Conservation (phyloP, 2,888 invertebrate genomes). For the Steinernema carpocapsae region DNA sequence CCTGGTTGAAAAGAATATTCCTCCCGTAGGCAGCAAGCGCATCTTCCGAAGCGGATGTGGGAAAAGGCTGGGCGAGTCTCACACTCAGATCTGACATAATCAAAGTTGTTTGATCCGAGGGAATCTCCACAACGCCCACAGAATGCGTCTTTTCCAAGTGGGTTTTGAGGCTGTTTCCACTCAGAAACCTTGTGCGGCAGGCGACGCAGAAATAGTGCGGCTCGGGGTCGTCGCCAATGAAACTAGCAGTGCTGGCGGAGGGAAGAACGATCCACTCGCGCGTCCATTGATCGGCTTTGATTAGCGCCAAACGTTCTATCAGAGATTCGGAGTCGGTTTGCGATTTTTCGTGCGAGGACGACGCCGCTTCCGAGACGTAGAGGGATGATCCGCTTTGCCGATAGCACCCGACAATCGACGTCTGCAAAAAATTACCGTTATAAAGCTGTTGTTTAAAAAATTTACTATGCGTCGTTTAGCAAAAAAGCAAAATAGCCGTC, state of each 20-base stretch:
- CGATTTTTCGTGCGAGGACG: neutral
- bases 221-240: conserved; percentile 24
- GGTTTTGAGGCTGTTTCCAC: neutral
- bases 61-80: conserved; percentile 1
- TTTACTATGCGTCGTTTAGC: neutral
- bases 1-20: conserved; percentile 17
- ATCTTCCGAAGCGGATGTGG: neutral
- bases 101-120: conserved; percentile 5
- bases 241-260: conserved; percentile 7
- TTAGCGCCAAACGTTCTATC: neutral
- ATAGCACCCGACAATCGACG: conserved; percentile 26
- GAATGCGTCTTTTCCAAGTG: neutral
- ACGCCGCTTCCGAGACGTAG: conserved; percentile 25
- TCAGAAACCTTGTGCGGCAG: neutral
- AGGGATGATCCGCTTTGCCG: conserved; percentile 21
- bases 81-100: conserved; percentile 21
- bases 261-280: conserved; percentile 22
- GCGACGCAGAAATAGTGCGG: conserved; percentile 18
- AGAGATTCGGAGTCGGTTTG: neutral
- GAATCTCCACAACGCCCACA: conserved; percentile 16
- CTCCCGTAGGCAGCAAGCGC: conserved; percentile 3
- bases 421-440: neutral
- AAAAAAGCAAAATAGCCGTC: neutral
- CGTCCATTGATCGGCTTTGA: conserved; percentile 5
- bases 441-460: neutral